Base-by-base conservation (phyloP, 2,797 vertebrate genomes). In the Aplochiton taeniatus region DNA sequence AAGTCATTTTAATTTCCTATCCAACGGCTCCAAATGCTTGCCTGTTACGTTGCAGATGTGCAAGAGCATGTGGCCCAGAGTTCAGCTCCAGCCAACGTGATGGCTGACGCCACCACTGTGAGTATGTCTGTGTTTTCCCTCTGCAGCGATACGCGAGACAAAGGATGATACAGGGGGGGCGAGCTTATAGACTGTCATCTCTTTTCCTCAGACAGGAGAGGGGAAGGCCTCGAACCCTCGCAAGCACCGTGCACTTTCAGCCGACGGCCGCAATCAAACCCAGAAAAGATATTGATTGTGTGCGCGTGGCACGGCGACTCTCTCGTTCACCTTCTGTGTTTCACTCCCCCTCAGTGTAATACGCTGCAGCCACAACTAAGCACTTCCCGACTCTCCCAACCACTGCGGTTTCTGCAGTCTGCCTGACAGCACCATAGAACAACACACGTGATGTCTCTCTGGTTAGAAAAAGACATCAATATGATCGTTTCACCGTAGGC, bases 41-140 rank as follows among this genome's bases (percentile, higher is more conserved):
- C 14, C 11, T 41, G 9, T 20, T 67, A 70, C 8, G 82, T 88
- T 89, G 74, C 78, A 96, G 95, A 83, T 91, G 69, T 95, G 51
- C 91, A 88, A 70, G 90, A 91, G 80, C 87, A 83, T 16, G 69
- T 79, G 68, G 76, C 55, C 59, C 83, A 81, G 76, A 81, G 85
- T 41, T 6, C 79, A 70, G 83, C 82, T 65, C 73, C 72, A 83
- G 88, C 81, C 73, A 55, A 88, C 70, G 78, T 90, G 54, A 81
- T 88, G 65, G 77, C 82, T 67, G 83, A 83, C 43, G 69, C 77
- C 16, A 68, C 89, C 52, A 76, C 82, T 83, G 94, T 96, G 86
- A 93, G 92, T 90, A 65, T 65, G 45, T 41, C 4, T 19, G 61
- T 65, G 2, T 41, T n/a, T 41, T 14, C 47, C 12, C 11, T 12